Base-by-base conservation (phyloP, 1,140 invertebrate species). In the Odontomachus brunneus region DNA sequence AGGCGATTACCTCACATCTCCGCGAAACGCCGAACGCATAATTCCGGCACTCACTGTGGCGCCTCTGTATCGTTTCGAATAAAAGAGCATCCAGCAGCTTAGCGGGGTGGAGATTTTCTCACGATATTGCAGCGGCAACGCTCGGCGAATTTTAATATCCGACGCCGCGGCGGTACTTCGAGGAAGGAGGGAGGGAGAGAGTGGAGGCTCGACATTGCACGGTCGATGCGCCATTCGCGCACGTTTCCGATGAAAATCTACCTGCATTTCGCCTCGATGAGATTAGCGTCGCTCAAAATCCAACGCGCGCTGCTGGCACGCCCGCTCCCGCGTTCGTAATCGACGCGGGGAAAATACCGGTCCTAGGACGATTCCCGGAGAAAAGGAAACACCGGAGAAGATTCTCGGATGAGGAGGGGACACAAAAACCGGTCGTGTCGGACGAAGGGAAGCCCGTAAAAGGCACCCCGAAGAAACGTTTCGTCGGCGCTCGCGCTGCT, bases 91-190 rank as follows among this genome's bases (percentile, higher is more conserved):
- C 22, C 51, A 76, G 48, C n/a, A 22, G 60, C 22, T 33, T 17
- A 19, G 11, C 2, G 29, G 53, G 53, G n/a, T 17, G 22, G 51
- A 12, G 65, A 80, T 59, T 69, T 69, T n/a, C 55, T 55, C 55
- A 44, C 44, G 69, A 84, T 84, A 65, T 73, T 82, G 67, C 60
- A 48, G 66, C 67, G 29, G 44, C 29, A 51, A 74, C 62, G 69
- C 71, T 57, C 51, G 24, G 69, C 53, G 78, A 82, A 84, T 84
- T 84, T 84, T 81, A 84, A 84, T 84, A 81, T 84, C 55, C 53
- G 33, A 65, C 53, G 33, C 48, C 60, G 17, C 49, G 48, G 51
- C 57, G 60, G 33, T 9, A 62, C 19, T 66, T 22, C 29, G 24
- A 63, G n/a, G n/a, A n/a, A n/a, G n/a, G n/a, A n/a, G n/a, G n/a